Percentiles rank a stretch among this genome's conserved stretches.
phyloP scores from a whole-genome alignment of 2,113 vertebrate genomes.

The Chunga burmeisteri region DNA sequence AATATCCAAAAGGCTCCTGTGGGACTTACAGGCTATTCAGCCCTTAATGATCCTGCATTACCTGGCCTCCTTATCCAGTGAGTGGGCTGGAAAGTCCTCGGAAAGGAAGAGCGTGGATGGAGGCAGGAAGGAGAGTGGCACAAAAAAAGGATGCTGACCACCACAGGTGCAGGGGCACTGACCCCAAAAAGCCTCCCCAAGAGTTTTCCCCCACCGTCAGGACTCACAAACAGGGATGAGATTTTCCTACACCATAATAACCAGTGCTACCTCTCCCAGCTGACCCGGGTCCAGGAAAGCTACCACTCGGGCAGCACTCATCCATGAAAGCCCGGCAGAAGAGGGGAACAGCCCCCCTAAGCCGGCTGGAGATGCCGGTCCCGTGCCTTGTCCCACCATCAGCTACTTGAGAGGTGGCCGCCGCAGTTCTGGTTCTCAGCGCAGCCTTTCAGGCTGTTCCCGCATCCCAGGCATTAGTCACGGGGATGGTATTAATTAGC shows the following conservation, averaged over 20 bases:
- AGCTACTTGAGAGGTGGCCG: neutral
- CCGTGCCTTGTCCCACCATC: neutral
- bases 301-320: accelerated
- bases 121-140: neutral
- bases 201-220: neutral
- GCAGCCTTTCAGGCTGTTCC: neutral
- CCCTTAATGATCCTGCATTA: neutral
- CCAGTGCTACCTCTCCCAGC: neutral
- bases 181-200: neutral
- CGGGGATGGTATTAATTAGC: neutral
- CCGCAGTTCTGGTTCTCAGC: neutral
- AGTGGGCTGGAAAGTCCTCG: neutral
- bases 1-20: neutral
- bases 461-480: neutral
- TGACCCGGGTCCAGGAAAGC: accelerated
- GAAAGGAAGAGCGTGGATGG: neutral
- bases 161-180: accelerated
- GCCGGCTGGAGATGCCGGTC: accelerated
- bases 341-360: neutral
- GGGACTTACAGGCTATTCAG: neutral
- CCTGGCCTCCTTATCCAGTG: neutral
- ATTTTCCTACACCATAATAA: accelerated
- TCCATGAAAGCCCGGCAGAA: neutral
- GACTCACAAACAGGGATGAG: neutral
- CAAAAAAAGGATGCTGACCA: neutral